Conservation (phyloP, 2,113 vertebrate genomes). For the Monopterus albus region DNA sequence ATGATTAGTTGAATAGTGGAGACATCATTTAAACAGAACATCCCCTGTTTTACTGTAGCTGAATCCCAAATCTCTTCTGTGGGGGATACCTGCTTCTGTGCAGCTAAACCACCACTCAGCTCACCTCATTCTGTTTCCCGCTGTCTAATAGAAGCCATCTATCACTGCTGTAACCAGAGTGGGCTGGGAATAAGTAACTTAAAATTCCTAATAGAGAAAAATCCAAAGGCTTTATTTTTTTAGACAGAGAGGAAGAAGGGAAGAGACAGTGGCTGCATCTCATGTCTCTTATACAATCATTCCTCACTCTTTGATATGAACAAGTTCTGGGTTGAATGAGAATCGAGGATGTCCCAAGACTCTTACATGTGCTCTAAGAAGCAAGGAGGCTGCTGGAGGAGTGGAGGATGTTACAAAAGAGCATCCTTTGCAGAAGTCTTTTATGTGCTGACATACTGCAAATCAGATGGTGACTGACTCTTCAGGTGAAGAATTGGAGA, state of each 20-base stretch:
- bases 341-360: too few species aligned
- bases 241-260: neutral
- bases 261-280: too few species aligned
- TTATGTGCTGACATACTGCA: too few species aligned
- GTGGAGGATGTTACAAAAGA: too few species aligned
- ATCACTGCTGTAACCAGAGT: conserved; percentile 37
- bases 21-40: conserved; percentile 17
- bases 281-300: too few species aligned
- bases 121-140: conserved; percentile 71
- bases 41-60: conserved; percentile 3
- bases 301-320: too few species aligned
- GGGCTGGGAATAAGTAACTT: conserved; percentile 11
- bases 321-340: too few species aligned
- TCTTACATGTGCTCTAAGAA: too few species aligned
- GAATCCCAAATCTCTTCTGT: conserved; percentile 30
- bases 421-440: too few species aligned
- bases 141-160: conserved; percentile 30
- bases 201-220: conserved; percentile 25
- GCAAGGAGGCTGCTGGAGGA: too few species aligned
- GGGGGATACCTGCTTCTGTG: conserved; percentile 16
- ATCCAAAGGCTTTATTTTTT: conserved; percentile 10
- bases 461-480: too few species aligned
- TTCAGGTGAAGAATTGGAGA: too few species aligned
- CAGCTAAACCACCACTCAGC: conserved; percentile 38
- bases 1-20: conserved; percentile 14